These are phyloP conservation scores for Acanthurus tractus DNA, from an alignment of 2,797 vertebrate species.

Conservation along the genomic window DNA sequence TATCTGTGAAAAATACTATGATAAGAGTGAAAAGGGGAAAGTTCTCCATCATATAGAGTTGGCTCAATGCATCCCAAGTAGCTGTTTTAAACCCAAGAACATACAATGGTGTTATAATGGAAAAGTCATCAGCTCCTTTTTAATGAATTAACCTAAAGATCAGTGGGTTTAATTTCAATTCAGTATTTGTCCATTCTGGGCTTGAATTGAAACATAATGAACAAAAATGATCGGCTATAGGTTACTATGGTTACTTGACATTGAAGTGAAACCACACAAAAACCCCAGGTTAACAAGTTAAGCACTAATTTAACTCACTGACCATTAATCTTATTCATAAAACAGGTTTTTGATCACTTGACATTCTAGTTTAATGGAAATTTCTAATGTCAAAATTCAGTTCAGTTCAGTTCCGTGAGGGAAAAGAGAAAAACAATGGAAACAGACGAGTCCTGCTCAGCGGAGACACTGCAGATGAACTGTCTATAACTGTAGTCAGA, in stretches of 20 bases:
- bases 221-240: conserved; percentile 4
- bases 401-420: not conserved
- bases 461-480: not conserved
- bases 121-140: not conserved
- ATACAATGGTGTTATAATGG: not conserved
- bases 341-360: not conserved
- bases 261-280: conserved; percentile 9
- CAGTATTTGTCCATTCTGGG: not conserved
- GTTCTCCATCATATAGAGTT: no score
- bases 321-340: conserved; percentile 5
- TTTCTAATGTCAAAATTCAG: no score
- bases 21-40: no score
- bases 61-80: conserved; percentile 13
- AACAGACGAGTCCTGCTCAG: not conserved
- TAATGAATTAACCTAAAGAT: not conserved
- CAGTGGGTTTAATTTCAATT: conserved; percentile 2
- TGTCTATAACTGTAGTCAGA: conserved; percentile 4
- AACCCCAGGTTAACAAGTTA: not conserved
- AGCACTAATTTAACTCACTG: conserved; percentile 18
- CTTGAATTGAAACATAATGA: not conserved
- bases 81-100: no score
- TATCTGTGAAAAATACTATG: no score
- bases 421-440: not conserved
- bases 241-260: conserved; percentile 42
- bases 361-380: not conserved